Base-by-base conservation (phyloP, 2,888 invertebrate species). In the Athalia rosae region DNA sequence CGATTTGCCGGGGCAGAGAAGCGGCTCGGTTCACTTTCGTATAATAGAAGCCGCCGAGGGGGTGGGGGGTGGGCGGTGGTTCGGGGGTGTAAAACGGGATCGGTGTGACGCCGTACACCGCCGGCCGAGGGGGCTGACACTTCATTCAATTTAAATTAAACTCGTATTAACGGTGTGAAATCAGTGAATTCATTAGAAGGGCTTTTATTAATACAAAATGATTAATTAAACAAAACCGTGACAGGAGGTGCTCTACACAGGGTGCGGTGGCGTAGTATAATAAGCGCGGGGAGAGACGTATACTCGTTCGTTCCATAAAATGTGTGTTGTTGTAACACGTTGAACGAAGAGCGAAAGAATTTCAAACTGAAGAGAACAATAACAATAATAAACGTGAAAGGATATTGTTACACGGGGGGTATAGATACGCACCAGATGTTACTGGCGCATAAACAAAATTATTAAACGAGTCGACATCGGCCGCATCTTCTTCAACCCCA, bases 171-270 rank as follows among this genome's bases (percentile, higher is more conserved):
- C 86, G 84, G 80, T 83, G 83, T 83, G 84, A 84, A 87, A 87
- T 88, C 86, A 85, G 85, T 82, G 84, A 85, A 87, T 87, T 86
- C 86, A 87, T 88, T 85, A 85, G 84, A 84, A 85, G 81, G 81
- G 85, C 84, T 85, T 85, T 86, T 88, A 88, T 88, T 88, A 89
- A 88, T 87, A 87, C 84, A 85, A 86, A 85, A 87, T 88, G 89
- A 89, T 89, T 88, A 88, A 89, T 89, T 87, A 88, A 87, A 85
- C 86, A 85, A 85, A 83, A 82, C 74, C 77, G 78, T 67, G 79
- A 79, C 74, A 69, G 79, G 56, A 62, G 64, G 53, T 74, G 76
- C 67, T 63, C 11, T 15, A 50, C 45, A 74, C 41, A 28, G 13
- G 41, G 63, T 58, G 50, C 53, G 77, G 45, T 73, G 76, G 76